phyloP scores from a whole-genome alignment of 2,888 invertebrate genomes.

The Hesperia comma region DNA sequence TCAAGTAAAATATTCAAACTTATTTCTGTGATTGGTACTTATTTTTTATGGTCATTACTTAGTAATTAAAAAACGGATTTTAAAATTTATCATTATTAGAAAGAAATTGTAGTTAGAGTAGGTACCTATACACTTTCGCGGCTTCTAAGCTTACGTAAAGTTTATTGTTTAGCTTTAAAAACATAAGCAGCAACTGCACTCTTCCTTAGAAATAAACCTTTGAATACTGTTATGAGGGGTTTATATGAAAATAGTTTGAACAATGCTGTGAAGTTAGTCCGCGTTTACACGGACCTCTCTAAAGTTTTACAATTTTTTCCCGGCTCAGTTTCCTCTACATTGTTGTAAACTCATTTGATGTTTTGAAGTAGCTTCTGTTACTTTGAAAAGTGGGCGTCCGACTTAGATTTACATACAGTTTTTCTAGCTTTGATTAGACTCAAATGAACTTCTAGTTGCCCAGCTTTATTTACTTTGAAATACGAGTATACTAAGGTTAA shows the following conservation, averaged over 20 bases:
- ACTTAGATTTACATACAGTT: too few species aligned
- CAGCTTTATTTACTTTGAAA: not conserved
- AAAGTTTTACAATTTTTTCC: constrained; percentile 6
- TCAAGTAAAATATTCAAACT: too few species aligned
- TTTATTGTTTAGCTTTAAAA: not conserved
- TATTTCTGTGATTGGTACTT: too few species aligned
- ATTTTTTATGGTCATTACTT: too few species aligned
- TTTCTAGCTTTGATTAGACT: too few species aligned
- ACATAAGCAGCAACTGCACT: not conserved
- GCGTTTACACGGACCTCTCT: not conserved
- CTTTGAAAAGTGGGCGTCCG: not conserved
- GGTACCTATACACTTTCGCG: too few species aligned
- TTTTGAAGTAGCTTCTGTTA: not conserved
- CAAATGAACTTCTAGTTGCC: not conserved
- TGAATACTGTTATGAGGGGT: not conserved
- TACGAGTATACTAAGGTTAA: too few species aligned
- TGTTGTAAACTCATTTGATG: not conserved
- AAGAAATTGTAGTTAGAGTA: too few species aligned
- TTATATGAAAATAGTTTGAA: constrained; percentile 8
- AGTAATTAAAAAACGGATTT: too few species aligned
- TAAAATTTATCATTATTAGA: too few species aligned
- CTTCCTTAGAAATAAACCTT: constrained; percentile 1
- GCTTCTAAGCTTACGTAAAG: too few species aligned
- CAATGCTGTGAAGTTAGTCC: not conserved
- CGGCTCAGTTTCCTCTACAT: not conserved